phyloP scores from a whole-genome alignment of 2,888 invertebrate genomes.

The Bombyx huttoni region DNA sequence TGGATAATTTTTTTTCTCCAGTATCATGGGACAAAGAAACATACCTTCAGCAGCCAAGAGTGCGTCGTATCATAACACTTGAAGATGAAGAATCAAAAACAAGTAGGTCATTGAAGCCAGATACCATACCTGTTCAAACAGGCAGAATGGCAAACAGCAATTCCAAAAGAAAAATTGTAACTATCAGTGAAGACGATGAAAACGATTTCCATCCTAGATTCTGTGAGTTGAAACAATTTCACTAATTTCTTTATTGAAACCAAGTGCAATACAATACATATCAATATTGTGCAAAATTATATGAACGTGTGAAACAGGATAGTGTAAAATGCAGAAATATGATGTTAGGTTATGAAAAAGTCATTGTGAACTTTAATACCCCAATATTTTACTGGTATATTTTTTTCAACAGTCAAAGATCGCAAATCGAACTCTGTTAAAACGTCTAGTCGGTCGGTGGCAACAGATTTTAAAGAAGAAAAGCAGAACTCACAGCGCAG shows the following conservation, averaged over 20 bases:
- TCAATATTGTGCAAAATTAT: background rate
- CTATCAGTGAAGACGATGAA: conserved; percentile 48
- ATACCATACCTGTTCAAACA: conserved; percentile 9
- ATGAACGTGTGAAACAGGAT: too few relatives aligned
- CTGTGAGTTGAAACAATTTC: conserved; percentile 25
- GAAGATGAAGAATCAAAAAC: conserved; percentile 28
- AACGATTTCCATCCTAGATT: conserved; percentile 31
- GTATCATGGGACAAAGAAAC: conserved; percentile 33
- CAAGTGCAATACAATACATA: too few relatives aligned
- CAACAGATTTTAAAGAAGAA: conserved; percentile 21
- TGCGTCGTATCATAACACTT: conserved; percentile 39
- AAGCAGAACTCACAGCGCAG: conserved; percentile 22
- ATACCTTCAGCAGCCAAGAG: conserved; percentile 30
- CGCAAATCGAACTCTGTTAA: conserved; percentile 16
- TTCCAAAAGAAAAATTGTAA: conserved; percentile 45
- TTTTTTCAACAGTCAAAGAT: conserved; percentile 21
- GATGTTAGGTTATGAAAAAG: too few relatives aligned
- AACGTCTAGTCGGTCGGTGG: conserved; percentile 20
- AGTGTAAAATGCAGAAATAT: too few relatives aligned
- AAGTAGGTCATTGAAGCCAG: conserved; percentile 31
- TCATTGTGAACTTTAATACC: background rate
- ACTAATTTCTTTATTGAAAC: background rate
- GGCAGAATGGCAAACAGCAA: conserved; percentile 21
- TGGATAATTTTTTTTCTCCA: conserved; percentile 17
- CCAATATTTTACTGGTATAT: background rate